Base-by-base conservation (phyloP, 2,797 vertebrate genomes). In the Sorex maritimensis region DNA sequence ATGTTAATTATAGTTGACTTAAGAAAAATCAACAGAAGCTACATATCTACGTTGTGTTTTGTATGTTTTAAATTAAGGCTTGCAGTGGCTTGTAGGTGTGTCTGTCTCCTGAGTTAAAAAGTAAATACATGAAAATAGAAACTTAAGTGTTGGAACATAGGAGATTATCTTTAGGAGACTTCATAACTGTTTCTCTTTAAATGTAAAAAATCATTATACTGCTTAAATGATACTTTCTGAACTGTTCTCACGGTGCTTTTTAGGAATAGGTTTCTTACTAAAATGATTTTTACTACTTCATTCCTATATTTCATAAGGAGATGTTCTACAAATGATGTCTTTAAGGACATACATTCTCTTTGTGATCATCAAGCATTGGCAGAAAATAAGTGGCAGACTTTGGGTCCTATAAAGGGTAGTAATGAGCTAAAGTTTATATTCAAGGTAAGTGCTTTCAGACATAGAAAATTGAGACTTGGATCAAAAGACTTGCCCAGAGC, bases 161-260 rank as follows among this genome's bases (percentile, higher is more conserved):
- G 28, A 69, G 7, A 24, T 88, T 80, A 14, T 87, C 49, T 1
- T 84, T 81, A 68, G 65, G 17, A 91, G n/a, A 72, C 34, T 85
- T 91, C 17, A 38, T 69, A 69, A 61, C 26, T 10, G 2, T 79
- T 77, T 81, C 26, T 95, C 6, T 86, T 86, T 41, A 89, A 71
- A 80, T 86, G 46, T 38, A 34, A 55, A 80, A 10, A 58, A 41
- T 67, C 10, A 14, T 17, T 83, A 15, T 38, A 77, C 2, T 67
- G 5, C 69, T 89, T 86, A 79, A 92, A 82, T 81, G 38, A 67
- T 12, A 23, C 52, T 11, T 81, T 88, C 88, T 81, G 19, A 90
- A 89, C 86, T 89, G 21, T 88, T 86, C 82, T 52, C 6, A 46
- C 12, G 41, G 17, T 65, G 19, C 63, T 92, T 94, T 95, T 90